Evolutionary conservation across 2,888 invertebrate species (phyloP), one percentile per base, ranked within the genome.

Genomic region (Merodon equestris): DNA sequence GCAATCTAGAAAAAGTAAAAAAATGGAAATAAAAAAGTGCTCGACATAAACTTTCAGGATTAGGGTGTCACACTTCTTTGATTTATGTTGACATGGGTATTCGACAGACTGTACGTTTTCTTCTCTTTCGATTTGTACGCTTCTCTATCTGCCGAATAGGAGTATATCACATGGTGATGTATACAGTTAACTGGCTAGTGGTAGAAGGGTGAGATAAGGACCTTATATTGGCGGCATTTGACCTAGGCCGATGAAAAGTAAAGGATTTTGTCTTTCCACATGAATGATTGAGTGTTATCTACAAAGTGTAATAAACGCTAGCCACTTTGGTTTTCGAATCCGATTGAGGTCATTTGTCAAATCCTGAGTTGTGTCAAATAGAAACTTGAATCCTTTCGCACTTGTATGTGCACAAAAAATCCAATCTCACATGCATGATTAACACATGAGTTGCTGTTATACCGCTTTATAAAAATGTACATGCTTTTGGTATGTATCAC

Each of bases 11-110:
- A 58, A 45, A 79, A 79, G 68, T 79, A 68, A 53, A 56, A 51
- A 51, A 50, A 58, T 17, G 14, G 15, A 60, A 71, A 53, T 50
- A 51, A 51, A 50, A 58, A 36, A 27, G 15, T 63, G 64, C 44
- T 58, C 64, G 58, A 74, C 79, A 70, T 79, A 79, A 79, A 79
- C 58, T 79, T 79, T 74, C 74, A 70, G 79, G 79, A 79, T 79
- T 79, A 79, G 79, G 79, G 79, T 79, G 79, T 79, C 79, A 74
- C 79, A 79, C 74, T 67, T 79, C 79, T 68, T 74, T 79, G 79
- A 79, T 79, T 79, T 79, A 79, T 79, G 79, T 79, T 79, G 79
- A 79, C 79, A 74, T 79, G 79, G 68, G 79, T 70, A 68, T 74
- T 79, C 79, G 74, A 79, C 73, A 79, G 64, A 64, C 48, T 67